A percentile compares a stretch with the other conserved stretches of the same genome.
These are phyloP conservation scores for Ischnus inquisitorius DNA, from an alignment of 2,888 invertebrate species.

Conservation along the genomic window DNA sequence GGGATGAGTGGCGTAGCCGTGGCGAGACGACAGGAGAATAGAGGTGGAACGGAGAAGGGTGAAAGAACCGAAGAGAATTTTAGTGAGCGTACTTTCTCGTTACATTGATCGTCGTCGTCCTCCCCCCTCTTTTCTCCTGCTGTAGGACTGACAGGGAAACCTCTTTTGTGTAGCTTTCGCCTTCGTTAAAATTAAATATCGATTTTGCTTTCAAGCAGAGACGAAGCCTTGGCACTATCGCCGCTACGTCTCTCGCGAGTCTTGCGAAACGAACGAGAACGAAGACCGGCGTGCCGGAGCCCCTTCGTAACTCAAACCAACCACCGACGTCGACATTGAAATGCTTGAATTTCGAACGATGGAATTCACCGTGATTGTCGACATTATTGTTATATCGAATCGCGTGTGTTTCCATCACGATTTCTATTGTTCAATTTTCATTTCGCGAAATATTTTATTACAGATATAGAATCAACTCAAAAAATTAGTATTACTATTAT, in stretches of 20 bases:
- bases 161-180: conserved; percentile 74
- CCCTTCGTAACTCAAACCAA: conserved; percentile 8
- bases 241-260: conserved; percentile 15
- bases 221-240: background rate
- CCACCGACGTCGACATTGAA: conserved; percentile 11
- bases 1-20: conserved; percentile 51
- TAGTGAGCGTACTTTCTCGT: conserved; percentile 60
- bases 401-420: background rate
- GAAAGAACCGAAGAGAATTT: conserved; percentile 45
- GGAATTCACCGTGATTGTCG: background rate
- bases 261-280: conserved; percentile 17
- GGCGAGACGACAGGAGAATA: conserved; percentile 20
- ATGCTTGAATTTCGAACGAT: conserved; percentile 4
- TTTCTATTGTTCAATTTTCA: background rate
- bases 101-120: conserved; percentile 63
- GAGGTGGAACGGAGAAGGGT: conserved; percentile 16
- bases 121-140: background rate
- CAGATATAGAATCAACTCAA: too few relatives aligned
- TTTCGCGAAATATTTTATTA: too few relatives aligned
- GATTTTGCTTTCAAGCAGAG: conserved; percentile 75
- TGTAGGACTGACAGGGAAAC: conserved; percentile 59
- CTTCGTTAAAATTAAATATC: conserved; percentile 81
- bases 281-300: background rate
- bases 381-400: background rate
- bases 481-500: too few relatives aligned